Base-by-base conservation (phyloP, 2,113 vertebrate species). In the Meles meles region DNA sequence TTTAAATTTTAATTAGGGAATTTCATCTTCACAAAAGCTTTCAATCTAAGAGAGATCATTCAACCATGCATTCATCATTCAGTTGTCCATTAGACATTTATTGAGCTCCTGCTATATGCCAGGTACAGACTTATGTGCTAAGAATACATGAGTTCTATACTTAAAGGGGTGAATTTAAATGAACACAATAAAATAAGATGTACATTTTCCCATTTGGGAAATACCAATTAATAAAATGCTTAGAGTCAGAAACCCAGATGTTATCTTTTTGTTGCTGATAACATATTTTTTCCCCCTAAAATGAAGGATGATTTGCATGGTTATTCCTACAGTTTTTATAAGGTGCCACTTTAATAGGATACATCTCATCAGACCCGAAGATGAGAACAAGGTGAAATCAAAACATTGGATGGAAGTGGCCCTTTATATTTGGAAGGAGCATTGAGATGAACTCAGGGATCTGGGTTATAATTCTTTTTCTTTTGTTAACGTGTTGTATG, bases 1-100 rank as follows among this genome's bases (percentile, higher is more conserved):
- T 76, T 96, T 47, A 88, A 90, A 88, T 95, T 97, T 7, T 55
- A 77, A 59, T 42, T 63, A 94, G 72, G 80, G n/a, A 93, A 87
- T 20, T 79, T 82, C 83, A 74, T 87, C 31, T 55, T 97, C 37
- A 57, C n/a, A 44, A 20, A 47, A 89, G 17, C 79, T 85, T 95
- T 94, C n/a, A 44, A 42, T 90, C 44, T 86, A 76, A 92, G 67
- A 86, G 23, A 88, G 37, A 69, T 44, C 65, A 65, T 12, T 85
- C 27, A 92, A 15, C 14, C 23, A 65, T 67, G 67, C 76, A 90
- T 74, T 82, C 13, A 49, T 59, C 55, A 61, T 86, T 88, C 29
- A 61, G 10, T 87, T 76, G 47, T 79, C 71, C 42, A 52, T 77
- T 52, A 82, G 65, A 84, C 10, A 79, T 52, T 85, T 81, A 27